A percentile compares a stretch with the other conserved stretches of the same genome.
phyloP scores from a whole-genome alignment of 2,797 vertebrate genomes.

The Tragelaphus eurycerus region DNA sequence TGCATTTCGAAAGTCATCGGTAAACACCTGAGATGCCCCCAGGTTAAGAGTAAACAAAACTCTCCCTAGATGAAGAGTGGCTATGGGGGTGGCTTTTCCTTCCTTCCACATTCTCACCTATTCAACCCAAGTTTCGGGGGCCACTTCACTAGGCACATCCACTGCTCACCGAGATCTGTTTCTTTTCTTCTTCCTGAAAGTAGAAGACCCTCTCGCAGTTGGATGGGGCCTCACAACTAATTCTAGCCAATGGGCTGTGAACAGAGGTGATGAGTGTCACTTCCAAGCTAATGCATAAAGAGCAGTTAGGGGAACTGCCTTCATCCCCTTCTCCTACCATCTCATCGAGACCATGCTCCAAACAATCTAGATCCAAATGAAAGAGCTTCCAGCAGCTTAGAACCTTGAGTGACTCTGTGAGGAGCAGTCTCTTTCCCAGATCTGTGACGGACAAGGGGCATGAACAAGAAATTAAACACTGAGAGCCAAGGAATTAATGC shows the following conservation, averaged over 20 bases:
- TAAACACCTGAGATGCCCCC: not conserved
- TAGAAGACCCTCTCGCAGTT: not conserved
- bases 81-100: not conserved
- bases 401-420: not conserved
- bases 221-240: not conserved
- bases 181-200: not conserved
- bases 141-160: not conserved
- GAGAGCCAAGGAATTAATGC: not conserved
- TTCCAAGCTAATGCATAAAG: not conserved
- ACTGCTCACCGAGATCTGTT: not conserved
- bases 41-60: not conserved
- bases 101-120: not conserved
- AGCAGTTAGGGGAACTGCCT: not conserved
- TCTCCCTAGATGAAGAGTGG: not conserved
- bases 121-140: not conserved
- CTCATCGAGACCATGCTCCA: no score
- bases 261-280: not conserved
- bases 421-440: not conserved
- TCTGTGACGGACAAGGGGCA: not conserved
- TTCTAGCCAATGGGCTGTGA: not conserved
- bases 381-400: not conserved
- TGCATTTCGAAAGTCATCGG: not conserved
- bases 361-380: fast-evolving
- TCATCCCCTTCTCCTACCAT: not conserved
- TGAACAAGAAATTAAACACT: not conserved